Percentiles rank a stretch among this genome's conserved stretches.
phyloP scores from a whole-genome alignment of 2,113 vertebrate genomes.

The Ellobius talpinus region DNA sequence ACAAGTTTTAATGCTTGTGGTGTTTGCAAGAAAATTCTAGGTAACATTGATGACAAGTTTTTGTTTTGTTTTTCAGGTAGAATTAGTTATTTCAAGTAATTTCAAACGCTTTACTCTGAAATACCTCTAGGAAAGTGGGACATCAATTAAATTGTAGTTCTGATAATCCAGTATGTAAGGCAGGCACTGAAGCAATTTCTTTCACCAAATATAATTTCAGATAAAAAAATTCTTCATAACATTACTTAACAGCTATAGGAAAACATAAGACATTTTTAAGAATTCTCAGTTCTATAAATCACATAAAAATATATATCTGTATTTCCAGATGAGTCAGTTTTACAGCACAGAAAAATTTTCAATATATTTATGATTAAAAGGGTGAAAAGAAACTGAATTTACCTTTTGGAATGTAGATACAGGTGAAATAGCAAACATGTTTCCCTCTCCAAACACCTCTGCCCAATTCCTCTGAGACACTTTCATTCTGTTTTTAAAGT shows the following conservation, averaged over 20 bases:
- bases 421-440: conserved; percentile 96
- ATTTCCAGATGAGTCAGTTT: conserved; percentile 48
- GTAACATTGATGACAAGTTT: neutral
- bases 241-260: conserved; percentile 24
- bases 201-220: conserved; percentile 44
- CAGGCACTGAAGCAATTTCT: conserved; percentile 11
- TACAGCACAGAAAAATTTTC: conserved; percentile 41
- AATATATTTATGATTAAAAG: conserved; percentile 38
- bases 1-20: conserved; percentile 4
- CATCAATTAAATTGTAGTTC: conserved; percentile 49
- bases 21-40: conserved; percentile 54
- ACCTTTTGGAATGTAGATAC: conserved; percentile 95
- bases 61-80: conserved; percentile 15
- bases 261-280: neutral
- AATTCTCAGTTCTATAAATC: conserved; percentile 40
- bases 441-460: conserved; percentile 97
- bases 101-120: conserved; percentile 54
- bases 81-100: conserved; percentile 42
- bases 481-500: conserved; percentile 99
- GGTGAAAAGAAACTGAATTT: conserved; percentile 51
- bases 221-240: conserved; percentile 45
- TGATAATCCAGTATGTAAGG: conserved; percentile 28
- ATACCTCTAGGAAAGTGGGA: conserved; percentile 43
- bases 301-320: neutral
- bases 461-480: conserved; percentile 97